A percentile compares a stretch with the other conserved stretches of the same genome.
phyloP scores from a whole-genome alignment of 2,113 vertebrate species.

The Lagopus leucura region DNA sequence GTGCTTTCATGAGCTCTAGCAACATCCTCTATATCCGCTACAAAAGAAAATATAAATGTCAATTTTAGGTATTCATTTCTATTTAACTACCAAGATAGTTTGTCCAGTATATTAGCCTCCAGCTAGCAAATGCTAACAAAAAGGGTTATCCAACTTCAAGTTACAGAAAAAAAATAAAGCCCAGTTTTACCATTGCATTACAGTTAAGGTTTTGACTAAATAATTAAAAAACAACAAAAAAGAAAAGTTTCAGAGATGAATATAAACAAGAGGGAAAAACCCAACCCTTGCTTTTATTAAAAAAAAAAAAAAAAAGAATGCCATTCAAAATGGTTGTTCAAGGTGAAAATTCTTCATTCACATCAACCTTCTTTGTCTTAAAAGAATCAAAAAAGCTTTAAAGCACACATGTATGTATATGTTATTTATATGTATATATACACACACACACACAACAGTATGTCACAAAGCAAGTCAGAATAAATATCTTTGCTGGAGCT shows the following conservation, averaged over 20 bases:
- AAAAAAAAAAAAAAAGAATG: constrained; percentile 63
- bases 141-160: not conserved
- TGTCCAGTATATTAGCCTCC: constrained; percentile 43
- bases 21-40: constrained; percentile 63
- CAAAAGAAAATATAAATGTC: not conserved
- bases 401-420: constrained; percentile 13
- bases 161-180: constrained; percentile 3
- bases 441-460: constrained; percentile 4
- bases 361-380: constrained; percentile 65
- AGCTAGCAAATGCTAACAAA: not conserved
- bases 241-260: constrained; percentile 54
- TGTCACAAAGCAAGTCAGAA: constrained; percentile 69
- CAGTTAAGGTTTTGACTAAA: constrained; percentile 57
- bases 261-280: constrained; percentile 29
- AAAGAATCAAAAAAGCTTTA: constrained; percentile 63
- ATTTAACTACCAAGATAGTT: constrained; percentile 23
- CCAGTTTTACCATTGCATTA: not conserved
- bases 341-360: constrained; percentile 61
- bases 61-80: constrained; percentile 19
- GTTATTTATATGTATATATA: not conserved
- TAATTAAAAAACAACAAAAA: constrained; percentile 17
- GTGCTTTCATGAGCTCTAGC: constrained; percentile 64
- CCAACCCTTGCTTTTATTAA: constrained; percentile 36
- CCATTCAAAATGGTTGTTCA: constrained; percentile 67
- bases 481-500: constrained; percentile 63